A percentile compares a stretch with the other conserved stretches of the same genome.
Evolutionary conservation across 2,888 invertebrate genomes (phyloP).

Genomic region (Amphipyra tragopoginis): DNA sequence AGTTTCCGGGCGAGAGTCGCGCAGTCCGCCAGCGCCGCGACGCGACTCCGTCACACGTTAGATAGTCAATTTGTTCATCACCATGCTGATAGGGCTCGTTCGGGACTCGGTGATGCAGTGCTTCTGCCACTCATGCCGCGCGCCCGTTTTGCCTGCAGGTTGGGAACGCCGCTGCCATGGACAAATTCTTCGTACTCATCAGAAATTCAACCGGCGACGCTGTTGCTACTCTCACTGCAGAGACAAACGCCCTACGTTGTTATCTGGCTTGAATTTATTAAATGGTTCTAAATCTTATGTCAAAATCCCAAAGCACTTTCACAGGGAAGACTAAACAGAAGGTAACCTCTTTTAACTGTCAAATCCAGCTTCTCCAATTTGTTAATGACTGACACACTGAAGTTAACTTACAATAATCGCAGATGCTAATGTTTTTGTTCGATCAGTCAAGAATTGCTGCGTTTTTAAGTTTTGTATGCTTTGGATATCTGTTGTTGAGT

Average conservation of each 20-base stretch:
- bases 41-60: conserved; percentile 86
- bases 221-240: conserved; percentile 70
- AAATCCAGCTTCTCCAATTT: conserved; percentile 30
- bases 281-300: conserved; percentile 12
- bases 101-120: conserved; percentile 98
- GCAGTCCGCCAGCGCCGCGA: conserved; percentile 90
- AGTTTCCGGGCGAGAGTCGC: conserved; percentile 91
- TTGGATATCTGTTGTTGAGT: conserved; percentile 46
- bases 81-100: conserved; percentile 96
- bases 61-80: conserved; percentile 86
- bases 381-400: conserved; percentile 11
- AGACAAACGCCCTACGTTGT: conserved; percentile 71
- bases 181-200: conserved; percentile 48
- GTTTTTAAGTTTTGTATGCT: conserved; percentile 3
- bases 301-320: conserved; percentile 13
- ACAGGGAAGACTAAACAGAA: conserved; percentile 28
- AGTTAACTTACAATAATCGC: conserved; percentile 9
- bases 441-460: conserved; percentile 6
- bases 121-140: conserved; percentile 97
- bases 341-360: conserved; percentile 54
- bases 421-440: conserved; percentile 12
- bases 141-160: conserved; percentile 94
- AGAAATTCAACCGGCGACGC: conserved; percentile 67
- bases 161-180: conserved; percentile 76
- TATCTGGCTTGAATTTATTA: conserved; percentile 45